A percentile compares a stretch with the other conserved stretches of the same genome.
phyloP scores from a whole-genome alignment of 2,797 vertebrate genomes.

The Steatocranus sp. region DNA sequence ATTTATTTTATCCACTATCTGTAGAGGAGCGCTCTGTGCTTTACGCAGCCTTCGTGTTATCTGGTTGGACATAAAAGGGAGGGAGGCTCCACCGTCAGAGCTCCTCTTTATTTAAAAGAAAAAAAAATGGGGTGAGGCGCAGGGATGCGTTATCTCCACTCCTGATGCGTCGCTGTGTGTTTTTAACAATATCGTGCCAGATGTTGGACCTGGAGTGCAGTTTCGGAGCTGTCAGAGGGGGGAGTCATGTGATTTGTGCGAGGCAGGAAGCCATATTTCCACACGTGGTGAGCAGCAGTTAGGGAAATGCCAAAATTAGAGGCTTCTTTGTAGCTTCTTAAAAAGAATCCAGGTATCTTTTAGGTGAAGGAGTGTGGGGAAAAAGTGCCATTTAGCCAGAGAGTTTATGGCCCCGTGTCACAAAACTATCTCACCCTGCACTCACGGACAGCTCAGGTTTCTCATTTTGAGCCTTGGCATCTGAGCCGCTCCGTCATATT shows the following conservation, averaged over 20 bases:
- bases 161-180: background rate
- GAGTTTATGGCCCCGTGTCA: conserved; percentile 42
- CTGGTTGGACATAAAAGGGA: conserved; percentile 58
- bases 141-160: conserved; percentile 12
- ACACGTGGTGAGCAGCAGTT: conserved; percentile 50
- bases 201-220: conserved; percentile 78
- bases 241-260: conserved; percentile 67
- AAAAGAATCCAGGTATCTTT: background rate
- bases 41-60: conserved; percentile 46
- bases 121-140: background rate
- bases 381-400: conserved; percentile 25
- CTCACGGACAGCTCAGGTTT: conserved; percentile 34
- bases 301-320: background rate
- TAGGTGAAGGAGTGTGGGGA: background rate
- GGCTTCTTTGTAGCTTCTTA: background rate
- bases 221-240: conserved; percentile 74
- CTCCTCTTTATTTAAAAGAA: conserved; percentile 16
- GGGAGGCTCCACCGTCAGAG: conserved; percentile 67
- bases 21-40: conserved; percentile 30
- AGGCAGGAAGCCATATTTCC: conserved; percentile 40
- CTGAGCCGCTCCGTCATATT: background rate
- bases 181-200: conserved; percentile 72
- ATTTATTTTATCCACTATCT: conserved; percentile 66
- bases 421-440: conserved; percentile 47
- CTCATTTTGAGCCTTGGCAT: conserved; percentile 36